These are phyloP conservation scores for Mystacides longicornis DNA, from an alignment of 2,888 invertebrate genomes.

Conservation along the genomic window DNA sequence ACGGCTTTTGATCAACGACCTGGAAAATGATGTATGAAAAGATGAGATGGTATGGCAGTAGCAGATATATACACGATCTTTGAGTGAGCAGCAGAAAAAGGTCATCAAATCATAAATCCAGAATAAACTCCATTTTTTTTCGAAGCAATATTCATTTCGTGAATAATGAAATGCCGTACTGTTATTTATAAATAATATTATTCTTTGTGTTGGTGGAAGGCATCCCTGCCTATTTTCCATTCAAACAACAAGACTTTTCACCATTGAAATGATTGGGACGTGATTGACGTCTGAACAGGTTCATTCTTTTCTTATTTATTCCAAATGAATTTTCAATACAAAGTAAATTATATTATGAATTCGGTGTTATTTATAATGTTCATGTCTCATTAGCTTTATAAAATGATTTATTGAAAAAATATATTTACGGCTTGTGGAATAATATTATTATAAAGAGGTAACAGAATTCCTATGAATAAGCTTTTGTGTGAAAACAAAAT, in stretches of 20 bases:
- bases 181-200: background rate
- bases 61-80: constrained; percentile 3
- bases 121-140: background rate
- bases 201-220: background rate
- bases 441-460: too few relatives aligned
- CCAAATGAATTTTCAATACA: background rate
- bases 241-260: background rate
- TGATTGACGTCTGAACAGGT: background rate
- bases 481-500: too few relatives aligned
- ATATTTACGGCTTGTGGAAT: too few relatives aligned
- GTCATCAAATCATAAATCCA: constrained; percentile 7
- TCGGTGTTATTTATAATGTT: background rate
- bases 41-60: background rate
- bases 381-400: too few relatives aligned
- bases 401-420: too few relatives aligned
- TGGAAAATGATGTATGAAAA: constrained; percentile 21
- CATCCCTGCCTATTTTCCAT: too few relatives aligned
- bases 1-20: constrained; percentile 19
- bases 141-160: background rate
- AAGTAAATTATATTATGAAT: background rate
- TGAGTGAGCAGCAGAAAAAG: constrained; percentile 5
- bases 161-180: too few relatives aligned
- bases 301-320: background rate
- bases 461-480: too few relatives aligned
- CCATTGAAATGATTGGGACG: background rate